Evolutionary conservation across 2,113 vertebrate genomes (phyloP).

Genomic region (Heterochromis multidens): DNA sequence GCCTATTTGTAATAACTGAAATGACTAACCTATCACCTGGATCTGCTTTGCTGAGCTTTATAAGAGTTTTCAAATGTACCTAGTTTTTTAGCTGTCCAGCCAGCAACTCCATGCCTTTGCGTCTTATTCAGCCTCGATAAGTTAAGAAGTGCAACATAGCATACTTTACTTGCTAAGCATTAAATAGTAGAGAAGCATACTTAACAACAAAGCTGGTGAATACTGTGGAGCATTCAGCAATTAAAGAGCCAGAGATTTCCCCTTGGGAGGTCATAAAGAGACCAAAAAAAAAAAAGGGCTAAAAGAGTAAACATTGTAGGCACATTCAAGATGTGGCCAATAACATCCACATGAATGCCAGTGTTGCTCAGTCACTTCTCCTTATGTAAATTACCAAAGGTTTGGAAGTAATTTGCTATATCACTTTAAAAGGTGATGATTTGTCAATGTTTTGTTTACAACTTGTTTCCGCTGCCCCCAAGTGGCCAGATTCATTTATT

Average conservation of each 20-base stretch:
- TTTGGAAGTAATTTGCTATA: neutral
- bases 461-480: neutral
- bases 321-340: neutral
- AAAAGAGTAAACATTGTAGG: neutral
- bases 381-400: neutral
- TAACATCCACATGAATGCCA: neutral
- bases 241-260: neutral
- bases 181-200: neutral
- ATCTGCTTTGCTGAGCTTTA: neutral
- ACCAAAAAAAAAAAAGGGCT: neutral
- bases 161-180: neutral
- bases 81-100: neutral
- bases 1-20: neutral
- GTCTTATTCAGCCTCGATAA: neutral
- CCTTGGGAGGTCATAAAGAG: neutral
- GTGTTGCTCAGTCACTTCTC: neutral
- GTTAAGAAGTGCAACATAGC: neutral
- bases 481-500: neutral
- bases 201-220: neutral
- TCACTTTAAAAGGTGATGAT: neutral
- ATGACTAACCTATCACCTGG: neutral
- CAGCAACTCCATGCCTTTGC: neutral
- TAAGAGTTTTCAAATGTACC: neutral
- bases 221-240: neutral
- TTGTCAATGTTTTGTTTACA: neutral